phyloP scores from a whole-genome alignment of 2,888 invertebrate species.

The Spodoptera picta region DNA sequence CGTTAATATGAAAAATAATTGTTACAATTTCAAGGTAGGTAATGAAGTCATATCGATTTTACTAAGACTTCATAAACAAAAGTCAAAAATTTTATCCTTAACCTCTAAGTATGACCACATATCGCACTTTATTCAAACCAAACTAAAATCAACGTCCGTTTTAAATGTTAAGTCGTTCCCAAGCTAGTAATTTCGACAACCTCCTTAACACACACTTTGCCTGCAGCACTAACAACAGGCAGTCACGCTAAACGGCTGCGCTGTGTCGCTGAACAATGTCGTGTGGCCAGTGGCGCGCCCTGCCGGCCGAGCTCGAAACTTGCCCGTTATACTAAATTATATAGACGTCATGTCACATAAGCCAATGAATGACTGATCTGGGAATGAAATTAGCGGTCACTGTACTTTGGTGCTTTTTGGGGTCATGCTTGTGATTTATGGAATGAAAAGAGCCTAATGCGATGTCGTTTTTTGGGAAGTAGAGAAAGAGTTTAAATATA shows the following conservation, averaged over 20 bases:
- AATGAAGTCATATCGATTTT: too few relatives aligned
- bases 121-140: too few relatives aligned
- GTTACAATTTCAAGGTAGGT: too few relatives aligned
- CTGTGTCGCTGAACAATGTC: constrained; percentile 56
- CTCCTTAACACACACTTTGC: constrained; percentile 3
- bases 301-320: constrained; percentile 24
- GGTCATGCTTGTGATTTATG: constrained; percentile 10
- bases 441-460: background rate
- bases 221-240: constrained; percentile 57
- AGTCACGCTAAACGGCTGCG: constrained; percentile 54
- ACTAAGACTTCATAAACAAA: too few relatives aligned
- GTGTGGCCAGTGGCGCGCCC: constrained; percentile 54
- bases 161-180: background rate
- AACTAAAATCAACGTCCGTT: too few relatives aligned
- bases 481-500: too few relatives aligned
- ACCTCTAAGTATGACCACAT: too few relatives aligned
- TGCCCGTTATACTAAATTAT: constrained; percentile 45
- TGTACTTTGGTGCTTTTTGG: constrained; percentile 12
- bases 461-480: background rate
- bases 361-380: constrained; percentile 23
- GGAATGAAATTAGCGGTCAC: constrained; percentile 7
- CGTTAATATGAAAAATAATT: too few relatives aligned
- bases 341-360: constrained; percentile 33
- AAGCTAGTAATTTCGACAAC: constrained; percentile 10
- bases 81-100: too few relatives aligned